Evolutionary conservation across 2,113 vertebrate genomes (phyloP), one percentile per base, ranked within the genome.

Genomic region (Cathartes aura): DNA sequence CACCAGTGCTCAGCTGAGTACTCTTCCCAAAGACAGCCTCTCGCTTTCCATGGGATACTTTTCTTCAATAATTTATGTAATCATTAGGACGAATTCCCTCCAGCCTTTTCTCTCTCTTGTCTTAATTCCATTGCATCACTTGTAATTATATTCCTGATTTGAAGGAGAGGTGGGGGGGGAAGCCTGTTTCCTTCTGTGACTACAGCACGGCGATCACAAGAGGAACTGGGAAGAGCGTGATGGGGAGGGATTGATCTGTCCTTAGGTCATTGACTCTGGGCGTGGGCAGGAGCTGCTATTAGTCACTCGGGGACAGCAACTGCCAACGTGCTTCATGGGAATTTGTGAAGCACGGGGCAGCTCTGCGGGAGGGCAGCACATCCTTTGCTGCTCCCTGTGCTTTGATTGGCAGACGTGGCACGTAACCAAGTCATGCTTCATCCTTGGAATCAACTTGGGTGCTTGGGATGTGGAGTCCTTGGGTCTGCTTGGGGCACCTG

Each of bases 71-170:
- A 94, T 75, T 89, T 76, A 74, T 89, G 48, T 20, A 59, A 79
- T 72, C 68, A 45, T 87, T 66, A 68, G 56, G 36, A 87, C 0
- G 3, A 89, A 89, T 68, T 92, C 52, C 56, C 29, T 45, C 53
- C 48, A 93, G 87, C 32, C n/a, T 87, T 83, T 93, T 80, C 55
- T 91, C 30, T 88, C 73, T 62, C 58, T 52, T 36, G 20, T 75
- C 34, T 62, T 95, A 89, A 87, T 93, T 95, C 62, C 34, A 20
- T 38, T 84, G 55, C 24, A 34, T 34, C 88, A 48, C 36, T 94
- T 83, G 56, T 82, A 94, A 91, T 87, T 93, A 84, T 66, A 72
- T 30, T 89, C 40, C 48, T 82, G 38, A 87, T 82, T n/a, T n/a
- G 4, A 74, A 70, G 42, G 45, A 5, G 15, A 17, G 16, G 15